A percentile compares a stretch with the other conserved stretches of the same genome.
phyloP scores from a whole-genome alignment of 2,888 invertebrate species.

The Meiosimyza platycephala region DNA sequence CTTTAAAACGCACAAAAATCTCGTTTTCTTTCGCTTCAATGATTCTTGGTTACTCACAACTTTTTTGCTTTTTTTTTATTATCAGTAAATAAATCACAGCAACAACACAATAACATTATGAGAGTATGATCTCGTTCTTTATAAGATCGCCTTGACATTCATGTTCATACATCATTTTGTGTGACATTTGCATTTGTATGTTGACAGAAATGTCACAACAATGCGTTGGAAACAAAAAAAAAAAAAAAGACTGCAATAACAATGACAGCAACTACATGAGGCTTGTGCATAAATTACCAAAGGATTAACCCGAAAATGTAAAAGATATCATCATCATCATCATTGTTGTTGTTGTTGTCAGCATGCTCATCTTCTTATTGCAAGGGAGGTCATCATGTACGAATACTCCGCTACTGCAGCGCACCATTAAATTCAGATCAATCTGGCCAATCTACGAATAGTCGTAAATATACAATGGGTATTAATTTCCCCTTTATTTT shows the following conservation, averaged over 20 bases:
- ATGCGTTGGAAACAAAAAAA: neutral
- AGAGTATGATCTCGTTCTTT: too few relatives aligned
- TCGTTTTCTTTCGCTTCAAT: too few relatives aligned
- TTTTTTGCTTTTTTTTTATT: too few relatives aligned
- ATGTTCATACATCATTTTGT: slow-evolving; percentile 6
- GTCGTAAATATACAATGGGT: neutral
- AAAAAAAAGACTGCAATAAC: neutral
- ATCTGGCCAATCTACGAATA: slow-evolving; percentile 3
- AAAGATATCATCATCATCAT: slow-evolving; percentile 18
- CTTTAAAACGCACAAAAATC: too few relatives aligned
- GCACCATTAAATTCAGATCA: slow-evolving; percentile 21
- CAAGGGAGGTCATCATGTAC: slow-evolving; percentile 3
- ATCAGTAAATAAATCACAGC: neutral
- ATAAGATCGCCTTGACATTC: neutral
- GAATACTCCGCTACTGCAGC: neutral
- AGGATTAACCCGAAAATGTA: slow-evolving; percentile 16
- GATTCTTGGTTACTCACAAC: too few relatives aligned
- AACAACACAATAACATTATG: neutral
- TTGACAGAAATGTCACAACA: slow-evolving; percentile 29
- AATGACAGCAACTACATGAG: neutral
- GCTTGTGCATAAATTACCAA: slow-evolving; percentile 26
- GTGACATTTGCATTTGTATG: slow-evolving; percentile 13
- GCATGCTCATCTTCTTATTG: neutral
- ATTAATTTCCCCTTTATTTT: neutral
- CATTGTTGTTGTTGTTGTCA: neutral